A percentile compares a stretch with the other conserved stretches of the same genome.
Conservation (phyloP, 1,140 invertebrate genomes). For the Ridgeia piscesae region DNA sequence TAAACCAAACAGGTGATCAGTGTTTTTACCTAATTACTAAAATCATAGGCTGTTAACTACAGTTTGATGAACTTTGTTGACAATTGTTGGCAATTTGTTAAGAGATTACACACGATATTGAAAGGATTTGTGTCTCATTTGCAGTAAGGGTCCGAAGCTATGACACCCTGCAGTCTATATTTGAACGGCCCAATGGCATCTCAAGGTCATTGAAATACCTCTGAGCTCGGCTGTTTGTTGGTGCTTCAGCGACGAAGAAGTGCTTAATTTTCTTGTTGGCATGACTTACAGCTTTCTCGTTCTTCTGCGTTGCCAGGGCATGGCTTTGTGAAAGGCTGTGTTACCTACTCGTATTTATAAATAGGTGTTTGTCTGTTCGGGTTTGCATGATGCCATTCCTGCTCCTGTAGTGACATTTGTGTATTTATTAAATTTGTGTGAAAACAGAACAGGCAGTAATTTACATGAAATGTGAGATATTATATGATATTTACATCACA, state of each 20-base stretch:
- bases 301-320: not conserved
- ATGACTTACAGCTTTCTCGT: not conserved
- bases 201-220: conserved; percentile 5
- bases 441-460: not conserved
- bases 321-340: not conserved
- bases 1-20: too few relatives aligned
- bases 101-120: not conserved
- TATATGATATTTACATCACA: too few relatives aligned
- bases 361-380: not conserved
- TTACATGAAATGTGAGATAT: too few relatives aligned
- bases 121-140: not conserved
- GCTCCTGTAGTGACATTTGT: not conserved
- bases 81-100: not conserved
- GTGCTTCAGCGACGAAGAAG: not conserved
- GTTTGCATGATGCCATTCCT: not conserved
- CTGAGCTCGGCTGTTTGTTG: not conserved
- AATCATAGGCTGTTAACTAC: not conserved
- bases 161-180: conserved; percentile 13
- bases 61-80: not conserved
- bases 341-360: not conserved
- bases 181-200: not conserved
- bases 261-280: not conserved
- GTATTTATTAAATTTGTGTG: too few relatives aligned
- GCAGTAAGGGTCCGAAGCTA: conserved; percentile 9
- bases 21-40: not conserved